A percentile compares a stretch with the other conserved stretches of the same genome.
Evolutionary conservation across 2,113 vertebrate genomes (phyloP).

Genomic region (Cranoglanis bouderius): DNA sequence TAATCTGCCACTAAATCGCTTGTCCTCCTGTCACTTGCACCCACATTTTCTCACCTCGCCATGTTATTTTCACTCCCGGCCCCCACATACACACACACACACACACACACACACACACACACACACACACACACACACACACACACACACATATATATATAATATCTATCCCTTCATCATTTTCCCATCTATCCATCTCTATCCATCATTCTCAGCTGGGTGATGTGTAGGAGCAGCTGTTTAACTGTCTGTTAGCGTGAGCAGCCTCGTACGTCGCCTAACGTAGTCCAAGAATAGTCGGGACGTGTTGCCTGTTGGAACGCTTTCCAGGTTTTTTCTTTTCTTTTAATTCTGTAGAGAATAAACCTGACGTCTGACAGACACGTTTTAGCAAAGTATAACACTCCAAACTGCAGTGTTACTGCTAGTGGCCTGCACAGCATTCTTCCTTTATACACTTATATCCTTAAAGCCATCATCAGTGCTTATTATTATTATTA

Average conservation of each 20-base stretch:
- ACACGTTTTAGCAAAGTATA: background rate
- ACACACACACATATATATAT: background rate
- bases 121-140: background rate
- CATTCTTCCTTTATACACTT: background rate
- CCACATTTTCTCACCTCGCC: slow-evolving; percentile 55
- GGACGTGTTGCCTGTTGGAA: background rate
- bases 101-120: background rate
- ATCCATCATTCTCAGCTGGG: slow-evolving; percentile 33
- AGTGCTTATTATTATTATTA: background rate
- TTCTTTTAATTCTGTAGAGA: background rate
- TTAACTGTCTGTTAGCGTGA: background rate
- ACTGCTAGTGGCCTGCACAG: background rate
- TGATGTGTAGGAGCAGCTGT: slow-evolving; percentile 38
- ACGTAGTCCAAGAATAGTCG: slow-evolving; percentile 6
- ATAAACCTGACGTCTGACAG: slow-evolving; percentile 1
- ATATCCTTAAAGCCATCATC: background rate
- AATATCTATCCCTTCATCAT: slow-evolving; percentile 16
- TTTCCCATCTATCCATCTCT: slow-evolving; percentile 42
- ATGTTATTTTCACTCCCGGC: slow-evolving; percentile 63
- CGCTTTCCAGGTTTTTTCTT: background rate
- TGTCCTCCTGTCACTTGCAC: slow-evolving; percentile 63
- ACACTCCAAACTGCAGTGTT: background rate
- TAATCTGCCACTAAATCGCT: slow-evolving; percentile 67
- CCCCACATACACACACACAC: background rate
- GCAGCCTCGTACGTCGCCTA: background rate